Percentiles rank a stretch among this genome's conserved stretches.
Evolutionary conservation across 2,797 vertebrate species (phyloP).

Genomic region (Gambelia wislizenii): DNA sequence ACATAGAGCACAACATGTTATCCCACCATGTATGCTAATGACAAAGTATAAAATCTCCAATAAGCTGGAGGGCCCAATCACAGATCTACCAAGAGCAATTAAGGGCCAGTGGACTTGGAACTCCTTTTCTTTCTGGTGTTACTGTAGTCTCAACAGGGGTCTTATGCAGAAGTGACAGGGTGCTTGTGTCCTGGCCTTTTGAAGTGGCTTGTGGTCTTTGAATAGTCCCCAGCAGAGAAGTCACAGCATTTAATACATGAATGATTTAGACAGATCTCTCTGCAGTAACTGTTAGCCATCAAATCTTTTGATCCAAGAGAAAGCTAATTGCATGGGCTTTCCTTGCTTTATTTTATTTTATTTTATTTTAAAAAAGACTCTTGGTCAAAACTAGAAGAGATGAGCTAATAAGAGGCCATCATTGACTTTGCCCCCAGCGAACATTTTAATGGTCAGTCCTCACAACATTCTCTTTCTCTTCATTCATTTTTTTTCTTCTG

Average conservation of each 20-base stretch:
- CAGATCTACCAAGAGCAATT: background rate
- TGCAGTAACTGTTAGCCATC: background rate
- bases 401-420: background rate
- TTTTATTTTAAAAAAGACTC: background rate
- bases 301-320: background rate
- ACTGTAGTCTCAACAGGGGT: background rate
- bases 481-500: background rate
- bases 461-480: background rate
- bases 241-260: background rate
- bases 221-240: background rate
- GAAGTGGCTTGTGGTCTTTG: background rate
- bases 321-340: background rate
- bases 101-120: background rate
- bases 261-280: background rate
- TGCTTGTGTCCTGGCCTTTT: background rate
- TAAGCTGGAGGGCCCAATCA: background rate
- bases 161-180: background rate
- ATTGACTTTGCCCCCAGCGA: background rate
- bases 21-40: background rate
- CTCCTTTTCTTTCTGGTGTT: background rate
- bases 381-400: background rate
- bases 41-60: rapidly evolving
- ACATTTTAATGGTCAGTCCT: background rate
- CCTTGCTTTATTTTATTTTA: background rate
- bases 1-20: background rate